Percentiles rank a stretch among this genome's conserved stretches.
Evolutionary conservation across 2,888 invertebrate genomes (phyloP).

Genomic region (Dryobota labecula): DNA sequence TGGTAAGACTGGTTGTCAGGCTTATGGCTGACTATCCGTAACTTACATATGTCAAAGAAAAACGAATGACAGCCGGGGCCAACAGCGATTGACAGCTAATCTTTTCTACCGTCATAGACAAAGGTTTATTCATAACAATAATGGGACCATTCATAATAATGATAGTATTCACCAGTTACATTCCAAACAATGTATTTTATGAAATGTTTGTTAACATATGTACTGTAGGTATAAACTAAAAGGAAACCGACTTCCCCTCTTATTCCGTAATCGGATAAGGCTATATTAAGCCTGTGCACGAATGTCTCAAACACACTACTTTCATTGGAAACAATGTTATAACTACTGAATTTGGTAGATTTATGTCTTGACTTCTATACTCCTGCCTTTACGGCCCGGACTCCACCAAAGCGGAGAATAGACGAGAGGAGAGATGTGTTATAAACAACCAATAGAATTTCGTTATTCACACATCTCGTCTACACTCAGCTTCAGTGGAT

Average conservation of each 20-base stretch:
- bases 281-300: background rate
- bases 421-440: no score
- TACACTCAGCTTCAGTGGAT: no score
- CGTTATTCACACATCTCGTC: no score
- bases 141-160: background rate
- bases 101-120: no score
- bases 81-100: no score
- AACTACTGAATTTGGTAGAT: no score
- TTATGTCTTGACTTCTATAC: background rate
- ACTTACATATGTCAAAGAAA: background rate
- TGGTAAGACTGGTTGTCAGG: no score
- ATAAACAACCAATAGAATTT: no score
- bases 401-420: no score
- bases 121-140: no score
- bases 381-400: no score
- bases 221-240: background rate
- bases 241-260: slow-evolving; percentile 27
- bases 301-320: slow-evolving; percentile 1
- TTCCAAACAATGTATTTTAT: background rate
- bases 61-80: background rate
- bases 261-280: slow-evolving; percentile 25
- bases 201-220: background rate
- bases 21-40: background rate
- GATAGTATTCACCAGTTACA: background rate
- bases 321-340: background rate